phyloP scores from a whole-genome alignment of 2,797 vertebrate species.

The Scomberomorus guttatus region DNA sequence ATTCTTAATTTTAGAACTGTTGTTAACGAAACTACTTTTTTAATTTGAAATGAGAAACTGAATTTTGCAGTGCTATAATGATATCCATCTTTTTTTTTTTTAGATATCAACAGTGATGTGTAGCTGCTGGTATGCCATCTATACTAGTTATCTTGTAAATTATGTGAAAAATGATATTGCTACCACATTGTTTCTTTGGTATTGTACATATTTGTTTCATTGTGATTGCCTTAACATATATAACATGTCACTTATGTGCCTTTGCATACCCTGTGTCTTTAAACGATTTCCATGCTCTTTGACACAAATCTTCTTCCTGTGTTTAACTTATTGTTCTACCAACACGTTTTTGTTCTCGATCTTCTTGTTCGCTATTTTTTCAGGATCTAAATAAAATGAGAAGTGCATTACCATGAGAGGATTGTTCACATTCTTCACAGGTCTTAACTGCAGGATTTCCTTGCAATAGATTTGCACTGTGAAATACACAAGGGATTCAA shows the following conservation, averaged over 20 bases:
- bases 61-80: constrained; percentile 27
- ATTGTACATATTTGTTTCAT: constrained; percentile 81
- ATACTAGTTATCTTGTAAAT: constrained; percentile 77
- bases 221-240: constrained; percentile 60
- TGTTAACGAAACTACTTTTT: constrained; percentile 49
- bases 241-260: constrained; percentile 62
- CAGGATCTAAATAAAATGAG: constrained; percentile 79
- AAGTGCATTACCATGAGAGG: constrained; percentile 51
- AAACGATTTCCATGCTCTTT: constrained; percentile 57
- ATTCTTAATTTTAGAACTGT: constrained; percentile 42
- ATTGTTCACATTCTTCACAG: constrained; percentile 41
- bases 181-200: constrained; percentile 62
- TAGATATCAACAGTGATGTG: constrained; percentile 32
- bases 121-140: constrained; percentile 53
- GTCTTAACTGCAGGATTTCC: constrained; percentile 26
- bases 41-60: constrained; percentile 36
- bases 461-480: neutral
- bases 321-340: constrained; percentile 84
- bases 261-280: constrained; percentile 49
- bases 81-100: constrained; percentile 4
- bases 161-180: constrained; percentile 73
- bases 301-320: constrained; percentile 57
- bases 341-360: constrained; percentile 60
- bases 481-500: constrained; percentile 26
- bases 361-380: constrained; percentile 60